These are phyloP conservation scores for Helleia helle DNA, from an alignment of 2,888 invertebrate genomes.

Conservation along the genomic window DNA sequence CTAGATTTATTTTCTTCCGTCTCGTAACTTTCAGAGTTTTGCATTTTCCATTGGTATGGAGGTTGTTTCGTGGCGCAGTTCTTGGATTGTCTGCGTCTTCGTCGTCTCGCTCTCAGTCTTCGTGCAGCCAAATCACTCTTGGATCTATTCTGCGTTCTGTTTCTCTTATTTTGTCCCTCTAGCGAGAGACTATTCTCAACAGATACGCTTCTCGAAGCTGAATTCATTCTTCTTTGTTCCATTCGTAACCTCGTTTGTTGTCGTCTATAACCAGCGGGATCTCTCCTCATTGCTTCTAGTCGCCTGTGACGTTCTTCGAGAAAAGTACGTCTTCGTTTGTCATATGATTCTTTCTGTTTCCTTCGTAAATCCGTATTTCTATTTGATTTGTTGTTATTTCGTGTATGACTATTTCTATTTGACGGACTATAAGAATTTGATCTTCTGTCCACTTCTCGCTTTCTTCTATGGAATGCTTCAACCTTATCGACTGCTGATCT, in stretches of 20 bases:
- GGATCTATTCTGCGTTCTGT: slow-evolving; percentile 32
- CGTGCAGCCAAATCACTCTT: slow-evolving; percentile 35
- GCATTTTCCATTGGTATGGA: slow-evolving; percentile 51
- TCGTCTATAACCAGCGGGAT: slow-evolving; percentile 53
- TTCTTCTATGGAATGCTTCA: slow-evolving; percentile 48
- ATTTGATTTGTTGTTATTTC: slow-evolving; percentile 53
- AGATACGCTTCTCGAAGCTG: slow-evolving; percentile 40
- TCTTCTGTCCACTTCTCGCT: slow-evolving; percentile 39
- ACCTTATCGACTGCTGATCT: slow-evolving; percentile 76
- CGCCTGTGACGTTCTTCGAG: slow-evolving; percentile 47
- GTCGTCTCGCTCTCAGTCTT: slow-evolving; percentile 46
- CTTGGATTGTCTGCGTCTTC: slow-evolving; percentile 48
- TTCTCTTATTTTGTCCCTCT: slow-evolving; percentile 29
- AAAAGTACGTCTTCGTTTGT: slow-evolving; percentile 48
- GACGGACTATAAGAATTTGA: slow-evolving; percentile 25
- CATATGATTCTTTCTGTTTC: slow-evolving; percentile 75
- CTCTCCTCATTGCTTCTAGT: slow-evolving; percentile 49
- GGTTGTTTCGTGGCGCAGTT: slow-evolving; percentile 67
- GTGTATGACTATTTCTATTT: slow-evolving; percentile 54
- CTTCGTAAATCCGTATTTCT: slow-evolving; percentile 46
- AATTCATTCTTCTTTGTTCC: slow-evolving; percentile 42
- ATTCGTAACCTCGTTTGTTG: slow-evolving; percentile 43
- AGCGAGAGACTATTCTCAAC: slow-evolving; percentile 42
- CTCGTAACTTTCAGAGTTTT: slow-evolving; percentile 26
- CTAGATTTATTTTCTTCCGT: slow-evolving; percentile 28